Percentiles rank a stretch among this genome's conserved stretches.
These are phyloP conservation scores for Pteruthius melanotis DNA, from an alignment of 2,113 vertebrate genomes.

Conservation along the genomic window DNA sequence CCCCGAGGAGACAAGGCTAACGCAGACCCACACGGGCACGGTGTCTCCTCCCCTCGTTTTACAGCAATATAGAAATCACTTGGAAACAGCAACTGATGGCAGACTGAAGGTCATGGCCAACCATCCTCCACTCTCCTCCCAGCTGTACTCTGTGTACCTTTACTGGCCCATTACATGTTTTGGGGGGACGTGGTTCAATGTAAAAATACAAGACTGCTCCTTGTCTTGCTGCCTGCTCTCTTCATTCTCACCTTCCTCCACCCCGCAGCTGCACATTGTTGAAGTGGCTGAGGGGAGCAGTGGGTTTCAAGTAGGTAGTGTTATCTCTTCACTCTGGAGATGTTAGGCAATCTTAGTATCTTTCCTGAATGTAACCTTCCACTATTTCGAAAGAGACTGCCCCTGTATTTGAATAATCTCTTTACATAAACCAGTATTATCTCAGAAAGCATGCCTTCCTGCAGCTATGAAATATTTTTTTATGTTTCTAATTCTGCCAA, in stretches of 20 bases:
- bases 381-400: not conserved
- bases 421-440: not conserved
- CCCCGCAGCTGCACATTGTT: not conserved
- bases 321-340: not conserved
- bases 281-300: not conserved
- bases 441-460: not conserved
- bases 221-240: not conserved
- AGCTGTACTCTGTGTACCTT: not conserved
- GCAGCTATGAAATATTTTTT: not conserved
- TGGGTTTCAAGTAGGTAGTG: not conserved
- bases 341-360: not conserved
- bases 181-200: accelerated
- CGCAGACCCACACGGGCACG: accelerated
- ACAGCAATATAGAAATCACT: not conserved
- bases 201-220: not conserved
- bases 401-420: not conserved
- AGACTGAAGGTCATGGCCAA: not conserved
- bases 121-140: not conserved
- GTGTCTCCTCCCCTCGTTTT: not conserved
- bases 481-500: slow-evolving; percentile 2
- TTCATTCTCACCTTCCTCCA: not conserved
- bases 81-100: not conserved
- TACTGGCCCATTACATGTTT: not conserved
- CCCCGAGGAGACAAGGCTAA: not conserved
- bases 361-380: not conserved